phyloP scores from a whole-genome alignment of 2,113 vertebrate genomes.

The Piprites chloris region DNA sequence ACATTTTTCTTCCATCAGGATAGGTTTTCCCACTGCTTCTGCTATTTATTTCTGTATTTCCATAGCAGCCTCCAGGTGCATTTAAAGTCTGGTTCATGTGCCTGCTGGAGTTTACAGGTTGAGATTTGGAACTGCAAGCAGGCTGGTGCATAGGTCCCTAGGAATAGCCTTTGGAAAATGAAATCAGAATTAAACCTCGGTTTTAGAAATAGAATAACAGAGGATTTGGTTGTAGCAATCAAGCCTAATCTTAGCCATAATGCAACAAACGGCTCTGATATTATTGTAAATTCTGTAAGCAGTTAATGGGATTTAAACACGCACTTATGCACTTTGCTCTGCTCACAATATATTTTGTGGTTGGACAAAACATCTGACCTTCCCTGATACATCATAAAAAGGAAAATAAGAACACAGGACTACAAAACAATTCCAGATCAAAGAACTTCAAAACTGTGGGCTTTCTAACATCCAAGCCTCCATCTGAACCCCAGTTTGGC shows the following conservation, averaged over 20 bases:
- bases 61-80: background rate
- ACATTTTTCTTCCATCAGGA: slow-evolving; percentile 19
- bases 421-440: background rate
- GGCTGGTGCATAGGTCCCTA: background rate
- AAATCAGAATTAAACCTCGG: background rate
- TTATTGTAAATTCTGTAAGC: background rate
- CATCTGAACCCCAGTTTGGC: background rate
- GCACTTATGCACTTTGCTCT: background rate
- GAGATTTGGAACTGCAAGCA: background rate
- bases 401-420: background rate
- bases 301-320: background rate
- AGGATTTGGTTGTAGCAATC: background rate
- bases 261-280: background rate
- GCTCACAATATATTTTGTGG: background rate
- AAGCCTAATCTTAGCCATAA: background rate
- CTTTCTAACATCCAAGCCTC: background rate
- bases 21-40: slow-evolving; percentile 22
- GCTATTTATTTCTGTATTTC: slow-evolving; percentile 13
- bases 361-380: background rate
- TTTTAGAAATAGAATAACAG: background rate
- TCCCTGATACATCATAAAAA: background rate
- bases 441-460: background rate
- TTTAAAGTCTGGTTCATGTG: background rate
- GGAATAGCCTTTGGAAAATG: background rate
- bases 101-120: background rate